A percentile compares a stretch with the other conserved stretches of the same genome.
Conservation (phyloP, 2,113 vertebrate species). For the Todiramphus saurophagus region DNA sequence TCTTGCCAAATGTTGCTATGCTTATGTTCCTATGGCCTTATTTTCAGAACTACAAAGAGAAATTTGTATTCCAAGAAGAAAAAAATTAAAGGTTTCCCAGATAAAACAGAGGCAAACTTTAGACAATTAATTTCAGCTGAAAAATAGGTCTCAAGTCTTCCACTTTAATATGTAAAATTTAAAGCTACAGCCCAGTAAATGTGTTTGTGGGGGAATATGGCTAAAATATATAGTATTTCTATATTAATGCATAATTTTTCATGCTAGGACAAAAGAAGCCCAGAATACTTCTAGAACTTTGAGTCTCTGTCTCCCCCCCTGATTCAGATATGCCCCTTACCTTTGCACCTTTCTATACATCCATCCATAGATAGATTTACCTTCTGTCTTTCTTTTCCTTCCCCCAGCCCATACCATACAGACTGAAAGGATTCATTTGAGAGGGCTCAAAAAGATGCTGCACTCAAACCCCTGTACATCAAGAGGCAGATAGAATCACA, state of each 20-base stretch:
- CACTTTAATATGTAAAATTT: background rate
- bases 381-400: background rate
- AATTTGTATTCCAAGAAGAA: background rate
- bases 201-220: background rate
- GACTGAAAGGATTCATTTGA: background rate
- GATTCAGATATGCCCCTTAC: background rate
- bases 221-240: background rate
- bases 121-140: background rate
- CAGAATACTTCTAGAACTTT: background rate
- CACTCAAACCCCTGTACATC: background rate
- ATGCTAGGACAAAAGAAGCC: background rate
- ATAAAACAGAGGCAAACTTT: background rate
- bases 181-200: background rate
- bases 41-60: background rate
- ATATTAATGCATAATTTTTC: background rate
- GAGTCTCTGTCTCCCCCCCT: background rate
- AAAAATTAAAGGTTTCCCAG: background rate
- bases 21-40: background rate
- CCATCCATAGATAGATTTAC: background rate
- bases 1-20: background rate
- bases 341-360: background rate
- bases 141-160: background rate
- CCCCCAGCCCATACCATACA: background rate
- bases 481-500: background rate
- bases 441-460: background rate